phyloP scores from a whole-genome alignment of 2,797 vertebrate genomes.

The Numenius phaeopus region DNA sequence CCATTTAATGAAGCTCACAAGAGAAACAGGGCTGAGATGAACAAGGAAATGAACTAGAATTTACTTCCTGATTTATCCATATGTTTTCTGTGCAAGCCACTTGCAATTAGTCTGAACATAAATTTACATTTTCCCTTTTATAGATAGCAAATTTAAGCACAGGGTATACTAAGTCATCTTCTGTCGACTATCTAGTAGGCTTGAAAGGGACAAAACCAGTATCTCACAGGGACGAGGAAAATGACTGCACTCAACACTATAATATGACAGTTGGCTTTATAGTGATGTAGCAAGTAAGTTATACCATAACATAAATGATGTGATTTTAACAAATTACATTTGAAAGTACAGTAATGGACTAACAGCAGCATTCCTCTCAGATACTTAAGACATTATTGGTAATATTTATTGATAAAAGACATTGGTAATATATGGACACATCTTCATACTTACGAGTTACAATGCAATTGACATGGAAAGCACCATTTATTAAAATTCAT shows the following conservation, averaged over 20 bases:
- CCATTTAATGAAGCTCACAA: background rate
- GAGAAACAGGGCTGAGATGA: background rate
- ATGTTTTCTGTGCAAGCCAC: background rate
- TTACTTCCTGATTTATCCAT: background rate
- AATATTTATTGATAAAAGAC: background rate
- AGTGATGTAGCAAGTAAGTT: background rate
- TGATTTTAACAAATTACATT: background rate
- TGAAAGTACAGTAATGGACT: background rate
- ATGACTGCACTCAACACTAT: background rate
- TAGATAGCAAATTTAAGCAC: background rate
- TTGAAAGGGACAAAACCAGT: background rate
- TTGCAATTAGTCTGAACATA: background rate
- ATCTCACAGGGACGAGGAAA: background rate
- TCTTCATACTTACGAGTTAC: background rate
- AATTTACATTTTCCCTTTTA: background rate
- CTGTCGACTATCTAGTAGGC: background rate
- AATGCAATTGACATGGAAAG: background rate
- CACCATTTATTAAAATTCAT: conserved; percentile 11
- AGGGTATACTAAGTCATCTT: background rate
- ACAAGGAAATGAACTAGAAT: background rate
- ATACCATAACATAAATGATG: background rate
- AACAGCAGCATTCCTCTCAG: background rate
- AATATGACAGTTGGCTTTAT: background rate
- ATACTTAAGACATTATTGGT: background rate
- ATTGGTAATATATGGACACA: background rate